Percentiles rank a stretch among this genome's conserved stretches.
phyloP scores from a whole-genome alignment of 2,797 vertebrate genomes.

The Potorous gilbertii region DNA sequence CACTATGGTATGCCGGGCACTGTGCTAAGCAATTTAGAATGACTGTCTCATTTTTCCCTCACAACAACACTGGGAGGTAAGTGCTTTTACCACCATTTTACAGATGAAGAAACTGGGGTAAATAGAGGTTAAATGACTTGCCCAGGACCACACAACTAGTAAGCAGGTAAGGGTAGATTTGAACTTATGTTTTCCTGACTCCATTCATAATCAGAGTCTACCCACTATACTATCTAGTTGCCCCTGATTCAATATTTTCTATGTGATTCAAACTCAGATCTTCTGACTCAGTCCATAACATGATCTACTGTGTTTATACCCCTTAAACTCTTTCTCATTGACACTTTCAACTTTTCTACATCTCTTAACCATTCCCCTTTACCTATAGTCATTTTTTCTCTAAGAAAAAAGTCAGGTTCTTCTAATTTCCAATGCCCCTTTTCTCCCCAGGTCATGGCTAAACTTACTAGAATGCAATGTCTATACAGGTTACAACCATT shows the following conservation, averaged over 20 bases:
- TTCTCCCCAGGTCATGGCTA: neutral
- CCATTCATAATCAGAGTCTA: neutral
- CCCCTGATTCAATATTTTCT: neutral
- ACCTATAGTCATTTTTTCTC: neutral
- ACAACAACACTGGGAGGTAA: neutral
- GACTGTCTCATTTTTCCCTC: neutral
- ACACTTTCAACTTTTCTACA: neutral
- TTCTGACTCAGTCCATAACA: neutral
- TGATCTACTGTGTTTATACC: neutral
- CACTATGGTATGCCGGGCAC: neutral
- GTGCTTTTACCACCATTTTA: neutral
- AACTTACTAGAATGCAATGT: neutral
- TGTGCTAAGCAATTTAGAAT: neutral
- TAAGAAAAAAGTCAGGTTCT: neutral
- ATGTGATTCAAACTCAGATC: neutral
- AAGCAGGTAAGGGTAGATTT: neutral
- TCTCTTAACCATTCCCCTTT: neutral
- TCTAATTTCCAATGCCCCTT: neutral
- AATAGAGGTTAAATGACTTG: neutral
- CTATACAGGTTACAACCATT: neutral
- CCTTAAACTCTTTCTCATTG: neutral
- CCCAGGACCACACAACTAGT: neutral
- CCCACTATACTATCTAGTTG: neutral
- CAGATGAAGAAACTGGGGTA: neutral
- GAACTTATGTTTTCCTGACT: neutral